Conservation (phyloP, 2,888 invertebrate species). For the Tachina grossa region DNA sequence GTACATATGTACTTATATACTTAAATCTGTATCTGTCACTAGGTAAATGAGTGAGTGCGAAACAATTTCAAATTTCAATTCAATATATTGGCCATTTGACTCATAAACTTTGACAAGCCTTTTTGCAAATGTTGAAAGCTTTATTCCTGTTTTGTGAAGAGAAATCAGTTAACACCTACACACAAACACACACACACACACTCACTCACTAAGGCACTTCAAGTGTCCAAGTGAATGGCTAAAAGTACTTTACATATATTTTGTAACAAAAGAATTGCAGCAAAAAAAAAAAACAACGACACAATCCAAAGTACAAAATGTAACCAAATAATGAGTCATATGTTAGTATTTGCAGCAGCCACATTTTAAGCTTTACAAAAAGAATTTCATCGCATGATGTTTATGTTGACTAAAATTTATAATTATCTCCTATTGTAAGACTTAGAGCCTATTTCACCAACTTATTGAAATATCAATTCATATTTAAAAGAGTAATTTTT, state of each 20-base stretch:
- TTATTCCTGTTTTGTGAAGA: slow-evolving; percentile 21
- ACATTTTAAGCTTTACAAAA: not conserved
- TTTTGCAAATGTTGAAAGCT: slow-evolving; percentile 61
- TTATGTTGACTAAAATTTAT: not conserved
- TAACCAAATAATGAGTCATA: slow-evolving; percentile 59
- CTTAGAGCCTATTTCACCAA: no score
- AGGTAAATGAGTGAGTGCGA: slow-evolving; percentile 16
- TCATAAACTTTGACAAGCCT: slow-evolving; percentile 71
- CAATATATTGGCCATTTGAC: slow-evolving; percentile 43
- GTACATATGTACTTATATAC: no score
- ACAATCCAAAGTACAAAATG: slow-evolving; percentile 36
- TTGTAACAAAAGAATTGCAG: slow-evolving; percentile 30
- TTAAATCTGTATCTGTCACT: slow-evolving; percentile 1
- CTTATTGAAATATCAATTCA: no score
- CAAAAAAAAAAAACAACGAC: not conserved
- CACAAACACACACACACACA: not conserved
- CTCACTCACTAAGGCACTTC: not conserved
- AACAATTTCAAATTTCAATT: slow-evolving; percentile 37
- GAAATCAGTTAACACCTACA: slow-evolving; percentile 47
- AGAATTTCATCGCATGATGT: slow-evolving; percentile 36
- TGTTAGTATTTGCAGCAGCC: not conserved
- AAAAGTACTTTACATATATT: slow-evolving; percentile 1
- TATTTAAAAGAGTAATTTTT: no score
- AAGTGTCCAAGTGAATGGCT: slow-evolving; percentile 20
- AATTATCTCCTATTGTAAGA: no score